A percentile compares a stretch with the other conserved stretches of the same genome.
These are phyloP conservation scores for Cervus canadensis DNA, from an alignment of 2,113 vertebrate species.

Conservation along the genomic window DNA sequence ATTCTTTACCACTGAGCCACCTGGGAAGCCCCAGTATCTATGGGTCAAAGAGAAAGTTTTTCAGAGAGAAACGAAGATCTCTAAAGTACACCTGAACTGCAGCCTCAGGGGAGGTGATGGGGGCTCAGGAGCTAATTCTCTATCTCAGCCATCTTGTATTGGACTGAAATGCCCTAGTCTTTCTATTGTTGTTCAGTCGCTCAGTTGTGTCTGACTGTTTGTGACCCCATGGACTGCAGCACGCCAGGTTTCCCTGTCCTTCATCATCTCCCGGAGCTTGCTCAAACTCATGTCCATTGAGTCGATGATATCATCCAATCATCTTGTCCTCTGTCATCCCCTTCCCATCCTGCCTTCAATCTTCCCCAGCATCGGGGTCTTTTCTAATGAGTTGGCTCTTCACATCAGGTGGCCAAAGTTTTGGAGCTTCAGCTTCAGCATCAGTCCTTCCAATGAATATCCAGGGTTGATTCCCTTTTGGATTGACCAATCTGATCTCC, in stretches of 20 bases:
- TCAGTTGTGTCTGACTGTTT: background rate
- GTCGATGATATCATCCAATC: background rate
- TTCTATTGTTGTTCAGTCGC: fast-evolving
- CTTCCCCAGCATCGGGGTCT: fast-evolving
- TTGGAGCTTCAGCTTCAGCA: background rate
- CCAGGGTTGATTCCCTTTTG: background rate
- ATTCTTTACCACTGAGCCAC: background rate
- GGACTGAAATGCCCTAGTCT: background rate
- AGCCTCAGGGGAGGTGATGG: background rate
- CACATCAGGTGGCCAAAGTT: fast-evolving
- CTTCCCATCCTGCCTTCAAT: background rate
- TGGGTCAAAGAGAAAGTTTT: background rate
- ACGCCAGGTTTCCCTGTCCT: background rate
- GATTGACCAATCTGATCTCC: background rate
- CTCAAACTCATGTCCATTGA: background rate
- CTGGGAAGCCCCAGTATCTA: background rate
- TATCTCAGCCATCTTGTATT: background rate
- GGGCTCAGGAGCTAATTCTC: background rate
- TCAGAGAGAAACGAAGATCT: background rate
- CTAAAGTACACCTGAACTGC: background rate
- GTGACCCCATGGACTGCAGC: background rate
- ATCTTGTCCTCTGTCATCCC: background rate
- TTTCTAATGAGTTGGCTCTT: background rate
- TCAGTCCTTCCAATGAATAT: background rate
- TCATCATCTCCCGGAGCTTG: background rate